Evolutionary conservation across 2,797 vertebrate species (phyloP).

Genomic region (Ciconia nigra): DNA sequence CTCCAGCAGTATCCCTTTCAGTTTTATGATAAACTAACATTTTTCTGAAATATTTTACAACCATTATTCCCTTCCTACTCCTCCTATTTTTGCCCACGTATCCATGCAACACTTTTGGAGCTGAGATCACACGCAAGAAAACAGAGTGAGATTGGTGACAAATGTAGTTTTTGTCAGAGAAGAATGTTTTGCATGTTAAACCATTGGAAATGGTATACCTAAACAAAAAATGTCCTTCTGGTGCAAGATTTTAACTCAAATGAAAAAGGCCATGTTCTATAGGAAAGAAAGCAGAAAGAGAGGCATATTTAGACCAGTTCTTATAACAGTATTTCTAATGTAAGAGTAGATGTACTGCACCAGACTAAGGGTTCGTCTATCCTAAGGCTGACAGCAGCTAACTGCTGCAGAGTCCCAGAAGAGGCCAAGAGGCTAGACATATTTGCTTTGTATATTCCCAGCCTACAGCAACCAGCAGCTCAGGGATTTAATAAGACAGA

Average conservation of each 20-base stretch:
- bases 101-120: neutral
- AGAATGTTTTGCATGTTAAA: neutral
- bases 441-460: neutral
- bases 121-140: neutral
- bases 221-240: neutral
- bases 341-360: neutral
- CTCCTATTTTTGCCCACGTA: neutral
- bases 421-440: neutral
- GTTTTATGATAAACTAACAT: neutral
- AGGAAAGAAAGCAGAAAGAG: neutral
- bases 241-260: neutral
- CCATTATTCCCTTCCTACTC: neutral
- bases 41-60: neutral
- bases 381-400: neutral
- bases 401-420: neutral
- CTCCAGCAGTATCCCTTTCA: neutral
- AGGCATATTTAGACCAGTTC: neutral
- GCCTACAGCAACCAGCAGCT: neutral
- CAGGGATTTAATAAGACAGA: neutral
- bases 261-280: neutral
- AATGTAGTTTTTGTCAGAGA: neutral
- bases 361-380: neutral
- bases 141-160: neutral
- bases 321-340: neutral
- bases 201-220: neutral